Conservation (phyloP, 2,888 invertebrate genomes). For the Meganola albula region DNA sequence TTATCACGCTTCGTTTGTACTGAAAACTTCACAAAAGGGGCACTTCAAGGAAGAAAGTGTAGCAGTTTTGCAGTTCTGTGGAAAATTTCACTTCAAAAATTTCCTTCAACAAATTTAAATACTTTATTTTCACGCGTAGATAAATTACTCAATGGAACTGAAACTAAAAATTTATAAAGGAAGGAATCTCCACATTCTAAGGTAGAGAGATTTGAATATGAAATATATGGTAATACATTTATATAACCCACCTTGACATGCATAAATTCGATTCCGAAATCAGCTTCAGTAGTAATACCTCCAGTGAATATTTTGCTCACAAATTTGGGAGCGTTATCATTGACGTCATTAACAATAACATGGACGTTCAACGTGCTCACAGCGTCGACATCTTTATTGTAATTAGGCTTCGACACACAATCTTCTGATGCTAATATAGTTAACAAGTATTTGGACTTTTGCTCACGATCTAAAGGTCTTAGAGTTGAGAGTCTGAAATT, state of each 20-base stretch:
- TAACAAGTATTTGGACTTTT: constrained; percentile 80
- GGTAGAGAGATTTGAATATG: no score
- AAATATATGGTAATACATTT: no score
- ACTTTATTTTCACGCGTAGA: no score
- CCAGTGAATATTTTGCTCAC: constrained; percentile 90
- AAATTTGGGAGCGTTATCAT: constrained; percentile 94
- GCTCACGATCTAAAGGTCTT: constrained; percentile 86
- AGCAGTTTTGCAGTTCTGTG: no score
- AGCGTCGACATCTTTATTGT: constrained; percentile 78
- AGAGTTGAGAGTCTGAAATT: constrained; percentile 47
- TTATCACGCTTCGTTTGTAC: no score
- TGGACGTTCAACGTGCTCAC: constrained; percentile 84
- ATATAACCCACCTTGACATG: constrained; percentile 88
- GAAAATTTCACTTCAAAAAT: no score
- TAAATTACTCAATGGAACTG: no score
- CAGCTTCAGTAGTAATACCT: constrained; percentile 94
- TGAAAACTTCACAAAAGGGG: no score
- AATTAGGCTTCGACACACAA: constrained; percentile 80
- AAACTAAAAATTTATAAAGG: no score
- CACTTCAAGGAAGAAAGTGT: no score
- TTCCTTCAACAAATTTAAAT: no score
- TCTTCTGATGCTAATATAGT: constrained; percentile 90
- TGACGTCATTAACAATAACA: constrained; percentile 87
- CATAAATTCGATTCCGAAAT: constrained; percentile 93
- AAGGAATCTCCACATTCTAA: background rate